Percentiles rank a stretch among this genome's conserved stretches.
These are phyloP conservation scores for Dendrolimus kikuchii DNA, from an alignment of 1,140 invertebrate genomes.

Conservation along the genomic window DNA sequence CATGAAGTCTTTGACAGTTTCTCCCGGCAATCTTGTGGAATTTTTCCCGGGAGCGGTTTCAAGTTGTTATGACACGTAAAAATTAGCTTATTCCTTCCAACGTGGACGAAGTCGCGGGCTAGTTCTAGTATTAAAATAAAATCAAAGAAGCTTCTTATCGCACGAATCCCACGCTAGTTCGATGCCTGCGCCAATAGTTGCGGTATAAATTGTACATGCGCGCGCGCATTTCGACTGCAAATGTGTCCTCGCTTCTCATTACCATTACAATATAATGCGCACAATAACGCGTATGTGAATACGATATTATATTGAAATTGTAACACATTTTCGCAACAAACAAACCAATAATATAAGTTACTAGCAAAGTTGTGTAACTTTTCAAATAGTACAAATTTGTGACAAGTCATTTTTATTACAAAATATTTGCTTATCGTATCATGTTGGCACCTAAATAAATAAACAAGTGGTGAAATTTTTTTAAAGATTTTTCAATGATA, in stretches of 20 bases:
- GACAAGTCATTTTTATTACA: constrained; percentile 24
- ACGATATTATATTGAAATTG: constrained; percentile 1
- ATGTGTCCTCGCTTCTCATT: constrained; percentile 14
- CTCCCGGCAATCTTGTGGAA: too few relatives aligned
- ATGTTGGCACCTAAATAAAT: constrained; percentile 34
- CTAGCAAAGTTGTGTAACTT: constrained; percentile 20
- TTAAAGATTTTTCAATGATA: constrained; percentile 32
- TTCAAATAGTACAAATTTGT: constrained; percentile 20
- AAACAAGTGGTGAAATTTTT: constrained; percentile 53
- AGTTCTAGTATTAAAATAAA: too few relatives aligned
- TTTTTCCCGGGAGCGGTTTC: too few relatives aligned
- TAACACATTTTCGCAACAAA: constrained; percentile 38
- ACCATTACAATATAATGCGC: constrained; percentile 26
- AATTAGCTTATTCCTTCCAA: too few relatives aligned
- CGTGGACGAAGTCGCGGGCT: too few relatives aligned
- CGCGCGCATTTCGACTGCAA: not conserved
- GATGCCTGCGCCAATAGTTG: too few relatives aligned
- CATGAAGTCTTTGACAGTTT: too few relatives aligned
- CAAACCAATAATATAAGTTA: constrained; percentile 23
- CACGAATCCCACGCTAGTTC: too few relatives aligned
- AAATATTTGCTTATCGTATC: constrained; percentile 56
- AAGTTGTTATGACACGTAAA: too few relatives aligned
- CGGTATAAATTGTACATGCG: too few relatives aligned
- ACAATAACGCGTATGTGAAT: constrained; percentile 19
- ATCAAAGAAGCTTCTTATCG: too few relatives aligned